These are phyloP conservation scores for Leptonema lineaticorne DNA, from an alignment of 1,140 invertebrate species.

Conservation along the genomic window DNA sequence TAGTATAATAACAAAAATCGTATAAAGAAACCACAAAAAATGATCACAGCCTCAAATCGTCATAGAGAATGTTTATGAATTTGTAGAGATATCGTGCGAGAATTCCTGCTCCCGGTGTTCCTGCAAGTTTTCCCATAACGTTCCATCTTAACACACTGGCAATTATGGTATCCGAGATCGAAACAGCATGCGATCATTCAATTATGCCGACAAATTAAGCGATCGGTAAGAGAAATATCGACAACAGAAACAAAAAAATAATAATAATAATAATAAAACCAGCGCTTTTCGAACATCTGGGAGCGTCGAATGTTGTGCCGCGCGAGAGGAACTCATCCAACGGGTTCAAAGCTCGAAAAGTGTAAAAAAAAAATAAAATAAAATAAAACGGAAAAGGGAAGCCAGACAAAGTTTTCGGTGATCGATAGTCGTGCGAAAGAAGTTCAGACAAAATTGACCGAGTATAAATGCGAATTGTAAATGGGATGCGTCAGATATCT, in stretches of 20 bases:
- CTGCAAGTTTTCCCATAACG: conserved; percentile 22
- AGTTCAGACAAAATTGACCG: not conserved
- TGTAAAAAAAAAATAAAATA: not conserved
- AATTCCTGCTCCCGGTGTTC: conserved; percentile 3
- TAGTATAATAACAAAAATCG: no score
- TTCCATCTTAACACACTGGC: not conserved
- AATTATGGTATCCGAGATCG: not conserved
- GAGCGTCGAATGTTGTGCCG: no score
- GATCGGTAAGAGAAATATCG: conserved; percentile 25
- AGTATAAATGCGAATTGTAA: not conserved
- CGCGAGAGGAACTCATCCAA: no score
- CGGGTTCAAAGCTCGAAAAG: no score
- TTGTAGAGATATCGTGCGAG: no score
- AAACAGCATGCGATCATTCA: conserved; percentile 30
- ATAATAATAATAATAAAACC: not conserved
- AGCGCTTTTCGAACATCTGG: no score
- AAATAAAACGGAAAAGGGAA: not conserved
- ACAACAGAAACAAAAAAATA: not conserved
- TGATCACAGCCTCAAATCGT: no score
- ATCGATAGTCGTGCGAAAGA: conserved; percentile 17
- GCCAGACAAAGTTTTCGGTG: not conserved
- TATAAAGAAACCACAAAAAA: no score
- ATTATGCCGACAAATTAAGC: conserved; percentile 36
- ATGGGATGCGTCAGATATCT: conserved; percentile 33
- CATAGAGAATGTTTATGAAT: no score